These are phyloP conservation scores for Lophotis ruficrista DNA, from an alignment of 2,113 vertebrate species.

Conservation along the genomic window DNA sequence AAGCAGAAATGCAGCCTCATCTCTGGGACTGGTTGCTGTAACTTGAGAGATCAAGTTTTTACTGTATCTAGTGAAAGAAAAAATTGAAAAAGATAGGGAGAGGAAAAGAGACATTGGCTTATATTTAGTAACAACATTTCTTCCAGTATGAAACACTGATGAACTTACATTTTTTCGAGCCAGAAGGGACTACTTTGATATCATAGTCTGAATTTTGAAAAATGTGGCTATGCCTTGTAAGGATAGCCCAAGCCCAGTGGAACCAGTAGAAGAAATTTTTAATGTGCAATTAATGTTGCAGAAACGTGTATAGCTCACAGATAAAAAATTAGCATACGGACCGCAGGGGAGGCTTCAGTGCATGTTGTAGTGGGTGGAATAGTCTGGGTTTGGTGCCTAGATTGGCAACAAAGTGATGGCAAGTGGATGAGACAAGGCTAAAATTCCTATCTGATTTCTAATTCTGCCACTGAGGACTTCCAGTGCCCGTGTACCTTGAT, in stretches of 20 bases:
- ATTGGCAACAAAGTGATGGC: not conserved
- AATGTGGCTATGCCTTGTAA: not conserved
- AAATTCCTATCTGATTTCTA: not conserved
- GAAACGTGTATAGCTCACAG: not conserved
- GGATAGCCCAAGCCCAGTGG: not conserved
- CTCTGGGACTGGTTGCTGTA: not conserved
- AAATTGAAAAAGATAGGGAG: not conserved
- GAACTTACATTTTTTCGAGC: not conserved
- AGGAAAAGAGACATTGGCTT: not conserved
- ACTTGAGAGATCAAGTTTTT: not conserved
- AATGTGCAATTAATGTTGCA: not conserved
- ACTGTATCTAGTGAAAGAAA: not conserved
- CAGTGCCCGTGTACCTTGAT: not conserved
- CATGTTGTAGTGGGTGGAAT: not conserved
- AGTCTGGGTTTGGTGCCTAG: not conserved
- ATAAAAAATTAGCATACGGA: not conserved
- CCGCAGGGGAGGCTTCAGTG: not conserved
- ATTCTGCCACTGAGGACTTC: not conserved
- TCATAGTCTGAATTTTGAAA: not conserved
- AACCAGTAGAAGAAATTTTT: not conserved
- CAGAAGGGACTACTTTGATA: not conserved
- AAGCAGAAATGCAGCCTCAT: slow-evolving; percentile 27
- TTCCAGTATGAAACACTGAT: not conserved
- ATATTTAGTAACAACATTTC: slow-evolving; percentile 32
- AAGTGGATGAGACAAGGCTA: not conserved